Evolutionary conservation across 1,140 invertebrate species (phyloP), one percentile per base, ranked within the genome.

Genomic region (Anoplolepis gracilipes): DNA sequence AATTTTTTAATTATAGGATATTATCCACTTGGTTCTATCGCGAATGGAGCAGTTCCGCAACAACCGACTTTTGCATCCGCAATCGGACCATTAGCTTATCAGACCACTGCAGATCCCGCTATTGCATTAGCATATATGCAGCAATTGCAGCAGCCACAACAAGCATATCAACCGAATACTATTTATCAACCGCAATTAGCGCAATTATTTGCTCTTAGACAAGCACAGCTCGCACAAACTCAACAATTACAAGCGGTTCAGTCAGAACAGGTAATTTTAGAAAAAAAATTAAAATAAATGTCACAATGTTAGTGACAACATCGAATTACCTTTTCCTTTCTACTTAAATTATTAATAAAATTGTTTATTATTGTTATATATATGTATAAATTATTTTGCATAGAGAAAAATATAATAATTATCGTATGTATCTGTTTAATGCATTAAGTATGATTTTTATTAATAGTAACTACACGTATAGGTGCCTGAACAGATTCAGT

Each of bases 91-190:
- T 57, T 85, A 11, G 16, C 86, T 1, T 87, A 87, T 76, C 88
- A 90, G 62, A 10, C 73, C 13, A 7, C 82, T 2, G 10, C 77
- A 16, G 79, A 92, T 65, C 91, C 90, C 22, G 85, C 75, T 5
- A 22, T 82, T 16, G 65, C 85, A 28, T 65, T 88, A 25, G 65
- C 90, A 8, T 93, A 93, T 42, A 78, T 84, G 19, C 92, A 93
- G 42, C 92, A 93, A 81, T 69, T 88, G 16, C 91, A 92, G n/a
- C 91, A 92, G 36, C 82, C 79, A 2, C 90, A 86, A 62, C 53
- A 90, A 8, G 61, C 55, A 8, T 84, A 89, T 72, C 42, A 87
- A 46, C 86, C 86, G n/a, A 42, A 84, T 65, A 57, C 46, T 10
- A 22, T 53, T 25, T 89, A 90, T 59, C 92, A 92, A 53, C 49